Evolutionary conservation across 1,140 invertebrate species (phyloP).

Genomic region (Cherax destructor): DNA sequence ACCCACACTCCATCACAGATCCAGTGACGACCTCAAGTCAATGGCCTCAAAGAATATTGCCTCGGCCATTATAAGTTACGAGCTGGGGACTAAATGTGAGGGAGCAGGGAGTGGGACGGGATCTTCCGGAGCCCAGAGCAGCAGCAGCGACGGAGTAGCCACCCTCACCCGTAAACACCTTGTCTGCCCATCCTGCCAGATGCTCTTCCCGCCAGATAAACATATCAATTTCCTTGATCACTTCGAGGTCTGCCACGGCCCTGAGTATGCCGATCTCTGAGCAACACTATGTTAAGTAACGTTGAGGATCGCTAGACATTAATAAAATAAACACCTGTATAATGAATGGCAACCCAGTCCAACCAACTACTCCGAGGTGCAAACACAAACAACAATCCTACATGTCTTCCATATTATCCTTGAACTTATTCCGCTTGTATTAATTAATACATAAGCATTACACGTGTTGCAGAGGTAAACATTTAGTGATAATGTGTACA

Average conservation of each 20-base stretch:
- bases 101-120: background rate
- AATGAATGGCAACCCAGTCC: background rate
- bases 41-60: conserved; percentile 71
- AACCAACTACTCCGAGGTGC: no score
- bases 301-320: background rate
- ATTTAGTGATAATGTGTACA: no score
- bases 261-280: conserved; percentile 66
- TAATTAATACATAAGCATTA: no score
- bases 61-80: conserved; percentile 71
- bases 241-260: conserved; percentile 73
- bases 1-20: conserved; percentile 24
- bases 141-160: conserved; percentile 66
- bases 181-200: conserved; percentile 73
- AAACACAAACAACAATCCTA: no score
- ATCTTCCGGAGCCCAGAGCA: background rate
- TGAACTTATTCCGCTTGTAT: no score
- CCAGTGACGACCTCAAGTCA: conserved; percentile 54
- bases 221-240: conserved; percentile 74
- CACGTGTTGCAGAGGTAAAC: no score
- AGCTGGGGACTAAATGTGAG: conserved; percentile 62
- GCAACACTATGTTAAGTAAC: background rate
- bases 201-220: conserved; percentile 73
- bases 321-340: background rate
- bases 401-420: no score
- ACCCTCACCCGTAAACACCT: conserved; percentile 73